A percentile compares a stretch with the other conserved stretches of the same genome.
phyloP scores from a whole-genome alignment of 2,113 vertebrate genomes.

The Shinisaurus crocodilurus region DNA sequence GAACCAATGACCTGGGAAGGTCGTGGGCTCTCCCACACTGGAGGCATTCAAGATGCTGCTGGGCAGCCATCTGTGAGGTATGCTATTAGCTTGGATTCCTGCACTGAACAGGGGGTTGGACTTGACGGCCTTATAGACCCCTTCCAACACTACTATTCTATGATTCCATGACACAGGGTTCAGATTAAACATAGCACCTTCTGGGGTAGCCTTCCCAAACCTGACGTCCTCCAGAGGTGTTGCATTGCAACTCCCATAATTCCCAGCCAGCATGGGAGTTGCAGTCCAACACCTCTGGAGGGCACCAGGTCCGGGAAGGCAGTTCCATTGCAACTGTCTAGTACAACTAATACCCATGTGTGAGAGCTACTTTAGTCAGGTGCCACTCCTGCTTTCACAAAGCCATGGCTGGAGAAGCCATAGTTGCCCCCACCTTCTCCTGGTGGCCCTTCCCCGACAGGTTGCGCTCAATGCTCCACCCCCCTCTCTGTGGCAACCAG shows the following conservation, averaged over 20 bases:
- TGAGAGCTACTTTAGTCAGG: not conserved
- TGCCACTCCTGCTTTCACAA: not conserved
- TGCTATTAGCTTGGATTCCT: no score
- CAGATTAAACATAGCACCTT: not conserved
- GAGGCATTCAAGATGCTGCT: no score
- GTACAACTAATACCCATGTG: not conserved
- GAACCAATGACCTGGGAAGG: no score
- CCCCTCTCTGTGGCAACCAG: not conserved
- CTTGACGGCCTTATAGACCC: no score
- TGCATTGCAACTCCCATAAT: not conserved
- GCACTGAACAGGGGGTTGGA: no score
- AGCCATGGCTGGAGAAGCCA: not conserved
- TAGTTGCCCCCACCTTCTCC: no score
- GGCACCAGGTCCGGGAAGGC: no score
- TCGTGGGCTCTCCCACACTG: no score
- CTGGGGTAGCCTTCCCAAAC: not conserved
- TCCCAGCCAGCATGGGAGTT: not conserved
- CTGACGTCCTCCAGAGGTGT: not conserved
- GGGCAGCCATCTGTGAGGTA: no score
- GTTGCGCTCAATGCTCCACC: not conserved
- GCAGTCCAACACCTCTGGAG: not conserved
- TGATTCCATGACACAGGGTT: no score
- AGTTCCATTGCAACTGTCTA: not conserved
- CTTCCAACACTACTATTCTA: no score
- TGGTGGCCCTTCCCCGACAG: not conserved